A percentile compares a stretch with the other conserved stretches of the same genome.
Conservation (phyloP, 2,797 vertebrate genomes). For the Poecilia picta region DNA sequence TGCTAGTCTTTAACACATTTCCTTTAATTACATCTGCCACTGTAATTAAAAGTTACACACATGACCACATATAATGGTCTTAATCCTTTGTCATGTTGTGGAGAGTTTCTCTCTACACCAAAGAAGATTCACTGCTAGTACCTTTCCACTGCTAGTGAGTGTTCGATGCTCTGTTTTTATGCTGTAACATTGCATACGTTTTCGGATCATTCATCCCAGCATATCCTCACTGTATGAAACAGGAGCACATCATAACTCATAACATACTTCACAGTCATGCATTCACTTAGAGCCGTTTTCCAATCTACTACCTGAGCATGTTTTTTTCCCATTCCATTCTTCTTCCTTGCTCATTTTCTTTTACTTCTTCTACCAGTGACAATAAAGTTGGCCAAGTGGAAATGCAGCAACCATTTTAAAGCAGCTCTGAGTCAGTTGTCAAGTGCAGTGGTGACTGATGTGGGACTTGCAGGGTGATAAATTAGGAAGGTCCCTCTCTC, state of each 20-base stretch:
- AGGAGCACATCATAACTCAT: background rate
- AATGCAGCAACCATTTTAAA: conserved; percentile 52
- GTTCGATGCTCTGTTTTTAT: background rate
- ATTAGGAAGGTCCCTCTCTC: conserved; percentile 39
- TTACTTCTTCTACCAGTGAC: conserved; percentile 32
- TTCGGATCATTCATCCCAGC: background rate
- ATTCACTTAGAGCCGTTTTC: background rate
- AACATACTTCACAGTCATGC: background rate
- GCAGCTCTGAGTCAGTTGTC: conserved; percentile 40
- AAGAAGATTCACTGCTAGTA: background rate
- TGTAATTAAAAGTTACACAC: background rate
- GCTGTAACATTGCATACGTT: background rate
- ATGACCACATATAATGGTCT: background rate
- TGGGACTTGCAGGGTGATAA: conserved; percentile 35
- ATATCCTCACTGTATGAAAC: background rate
- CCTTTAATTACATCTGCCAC: no score
- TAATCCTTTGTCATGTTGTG: background rate
- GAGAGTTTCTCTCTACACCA: background rate
- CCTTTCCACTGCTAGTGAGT: no score
- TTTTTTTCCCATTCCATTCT: background rate
- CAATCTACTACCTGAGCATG: background rate
- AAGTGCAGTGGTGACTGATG: conserved; percentile 63
- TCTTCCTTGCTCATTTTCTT: background rate
- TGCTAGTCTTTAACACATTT: no score
- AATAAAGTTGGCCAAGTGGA: conserved; percentile 53